phyloP scores from a whole-genome alignment of 2,888 invertebrate genomes.

The Lasioglossum vierecki region DNA sequence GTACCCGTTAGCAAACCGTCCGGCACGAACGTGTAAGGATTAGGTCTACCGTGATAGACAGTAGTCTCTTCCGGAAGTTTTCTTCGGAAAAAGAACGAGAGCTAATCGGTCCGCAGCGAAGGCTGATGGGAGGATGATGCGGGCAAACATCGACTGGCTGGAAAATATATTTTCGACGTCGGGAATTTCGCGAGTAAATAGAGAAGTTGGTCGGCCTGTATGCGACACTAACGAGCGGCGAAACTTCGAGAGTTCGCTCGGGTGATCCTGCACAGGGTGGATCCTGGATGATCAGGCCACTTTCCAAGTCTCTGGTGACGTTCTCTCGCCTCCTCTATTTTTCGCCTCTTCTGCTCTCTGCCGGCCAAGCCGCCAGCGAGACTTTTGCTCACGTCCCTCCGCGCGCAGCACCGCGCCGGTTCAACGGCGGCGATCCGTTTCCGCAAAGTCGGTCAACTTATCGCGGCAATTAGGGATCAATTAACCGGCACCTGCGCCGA shows the following conservation, averaged over 20 bases:
- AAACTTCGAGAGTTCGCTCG: constrained; percentile 70
- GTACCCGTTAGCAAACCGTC: not conserved
- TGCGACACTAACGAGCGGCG: constrained; percentile 73
- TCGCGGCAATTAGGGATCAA: constrained; percentile 72
- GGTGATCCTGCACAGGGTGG: constrained; percentile 56
- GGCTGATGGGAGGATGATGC: not conserved
- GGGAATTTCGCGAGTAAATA: constrained; percentile 71
- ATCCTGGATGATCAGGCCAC: constrained; percentile 56
- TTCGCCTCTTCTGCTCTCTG: not conserved
- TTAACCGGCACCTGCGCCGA: constrained; percentile 66
- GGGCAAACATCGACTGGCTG: constrained; percentile 35
- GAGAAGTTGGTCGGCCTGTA: constrained; percentile 63
- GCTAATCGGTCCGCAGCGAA: not conserved
- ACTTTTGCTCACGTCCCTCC: constrained; percentile 50
- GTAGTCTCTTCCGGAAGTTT: not conserved
- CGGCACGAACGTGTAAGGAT: not conserved
- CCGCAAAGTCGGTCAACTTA: constrained; percentile 63
- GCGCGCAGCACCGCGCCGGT: not conserved
- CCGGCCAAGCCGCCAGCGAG: not conserved
- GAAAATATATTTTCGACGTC: constrained; percentile 42
- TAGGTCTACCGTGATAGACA: not conserved
- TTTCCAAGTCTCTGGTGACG: constrained; percentile 36
- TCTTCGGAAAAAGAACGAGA: not conserved
- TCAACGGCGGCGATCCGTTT: constrained; percentile 36
- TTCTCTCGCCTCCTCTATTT: constrained; percentile 14